Base-by-base conservation (phyloP, 35 echinoderm and acorn worm species). In the Apostichopus parvimensis region DNA sequence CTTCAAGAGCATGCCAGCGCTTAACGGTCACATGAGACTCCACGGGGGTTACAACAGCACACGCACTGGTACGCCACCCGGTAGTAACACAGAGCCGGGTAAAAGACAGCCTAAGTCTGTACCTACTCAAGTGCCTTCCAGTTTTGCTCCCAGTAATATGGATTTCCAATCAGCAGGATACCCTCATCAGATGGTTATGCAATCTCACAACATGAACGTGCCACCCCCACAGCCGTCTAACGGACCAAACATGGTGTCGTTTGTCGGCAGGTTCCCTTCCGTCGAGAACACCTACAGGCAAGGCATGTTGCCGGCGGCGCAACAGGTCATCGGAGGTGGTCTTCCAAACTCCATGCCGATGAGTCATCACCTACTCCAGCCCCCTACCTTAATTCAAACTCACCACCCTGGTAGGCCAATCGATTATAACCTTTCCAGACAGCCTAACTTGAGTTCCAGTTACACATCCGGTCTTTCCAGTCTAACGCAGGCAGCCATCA, bases 1-100 rank as follows among this genome's bases (percentile, higher is more conserved):
- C 53, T 98, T 98, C 80, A 98, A 98, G 89, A 98, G 97, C 91
- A 96, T 98, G 93, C 97, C 97, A 93, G 97, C 97, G 14, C 90
- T 98, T 45, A 98, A 98, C 93, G 97, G 97, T 70, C 97, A 98
- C 73, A 98, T 98, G 97, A 94, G 97, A 76, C 86, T 98, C 56
- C 97, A 98, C 71, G 97, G 97, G 21, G 97, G 97, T 20, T 98
- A 98, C 79, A 95, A 90, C 73, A 85, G 57, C 73, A 88, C 52
- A 23, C 71, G 83, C 23, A 93, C 58, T 8, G 12, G 10, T 20
- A 93, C 71, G 8, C 82, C 75, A 45, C 90, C 52, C n/a, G 58
- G 28, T 23, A 87, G 34, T 79, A 91, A 94, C 72, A 13, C 22
- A 8, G 54, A 87, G 13, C 64, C 56, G 62, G 76, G 7, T 25